Evolutionary conservation across 30 jellyfish, hydroid and myxozoan species (phyloP).

Genomic region (Nemopilema nomurai): DNA sequence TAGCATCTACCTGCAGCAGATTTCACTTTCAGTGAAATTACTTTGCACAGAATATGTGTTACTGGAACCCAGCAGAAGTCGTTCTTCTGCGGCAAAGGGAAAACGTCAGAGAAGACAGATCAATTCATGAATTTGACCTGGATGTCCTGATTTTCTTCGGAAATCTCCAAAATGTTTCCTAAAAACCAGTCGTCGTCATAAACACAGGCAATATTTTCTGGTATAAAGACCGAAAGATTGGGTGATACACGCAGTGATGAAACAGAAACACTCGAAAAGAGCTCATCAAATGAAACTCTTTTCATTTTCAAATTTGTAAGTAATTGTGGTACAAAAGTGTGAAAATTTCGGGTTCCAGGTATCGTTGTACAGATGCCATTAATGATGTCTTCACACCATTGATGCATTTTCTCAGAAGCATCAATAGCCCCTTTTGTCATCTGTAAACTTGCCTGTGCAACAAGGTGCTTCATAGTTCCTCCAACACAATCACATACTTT

Average conservation of each 20-base stretch:
- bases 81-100: slow-evolving; percentile 21
- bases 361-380: slow-evolving; percentile 36
- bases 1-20: slow-evolving; percentile 22
- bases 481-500: slow-evolving; percentile 71
- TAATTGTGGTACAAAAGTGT: slow-evolving; percentile 43
- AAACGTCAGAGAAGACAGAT: slow-evolving; percentile 6
- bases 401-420: slow-evolving; percentile 18
- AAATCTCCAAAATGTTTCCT: slow-evolving; percentile 14
- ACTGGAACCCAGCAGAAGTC: slow-evolving; percentile 33
- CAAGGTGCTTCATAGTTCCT: slow-evolving; percentile 46
- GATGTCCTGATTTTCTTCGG: slow-evolving; percentile 50
- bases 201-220: slow-evolving; percentile 65
- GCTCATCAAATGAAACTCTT: slow-evolving; percentile 46
- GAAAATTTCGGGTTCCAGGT: slow-evolving; percentile 61
- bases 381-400: slow-evolving; percentile 37
- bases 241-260: neutral
- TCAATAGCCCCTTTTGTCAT: slow-evolving; percentile 17
- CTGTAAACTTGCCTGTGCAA: slow-evolving; percentile 67
- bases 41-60: slow-evolving; percentile 4
- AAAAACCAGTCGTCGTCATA: slow-evolving; percentile 31
- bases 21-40: slow-evolving; percentile 2
- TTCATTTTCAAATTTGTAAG: slow-evolving; percentile 34
- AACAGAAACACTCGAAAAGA: slow-evolving; percentile 11
- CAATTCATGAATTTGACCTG: slow-evolving; percentile 47
- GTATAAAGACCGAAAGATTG: slow-evolving; percentile 20